These are phyloP conservation scores for Mythimna ferrago DNA, from an alignment of 2,888 invertebrate species.

Conservation along the genomic window DNA sequence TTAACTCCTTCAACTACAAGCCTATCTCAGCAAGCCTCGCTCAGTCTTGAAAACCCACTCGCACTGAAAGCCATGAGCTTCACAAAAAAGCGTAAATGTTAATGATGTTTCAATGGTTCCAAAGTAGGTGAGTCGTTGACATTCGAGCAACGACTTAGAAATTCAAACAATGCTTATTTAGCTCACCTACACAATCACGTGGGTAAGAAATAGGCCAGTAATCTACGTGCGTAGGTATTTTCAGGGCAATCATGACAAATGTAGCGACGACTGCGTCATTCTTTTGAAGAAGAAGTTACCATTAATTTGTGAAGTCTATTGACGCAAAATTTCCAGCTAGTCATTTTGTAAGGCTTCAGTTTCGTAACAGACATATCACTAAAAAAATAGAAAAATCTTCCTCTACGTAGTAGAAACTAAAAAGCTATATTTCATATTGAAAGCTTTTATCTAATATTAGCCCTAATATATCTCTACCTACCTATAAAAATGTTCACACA, in stretches of 20 bases:
- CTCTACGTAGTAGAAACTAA: constrained; percentile 29
- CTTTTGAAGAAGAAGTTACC: background rate
- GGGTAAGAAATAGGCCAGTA: background rate
- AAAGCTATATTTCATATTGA: constrained; percentile 9
- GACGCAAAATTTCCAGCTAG: background rate
- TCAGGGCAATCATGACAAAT: background rate
- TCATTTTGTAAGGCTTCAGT: too few relatives aligned
- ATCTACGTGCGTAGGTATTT: background rate
- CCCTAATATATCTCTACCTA: constrained; percentile 11
- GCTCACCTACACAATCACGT: constrained; percentile 8
- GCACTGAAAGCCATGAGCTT: background rate
- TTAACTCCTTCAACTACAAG: background rate
- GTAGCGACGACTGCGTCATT: background rate
- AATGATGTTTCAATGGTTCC: background rate
- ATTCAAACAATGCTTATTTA: constrained; percentile 5
- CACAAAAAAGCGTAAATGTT: background rate
- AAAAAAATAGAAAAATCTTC: background rate
- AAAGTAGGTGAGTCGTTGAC: constrained; percentile 2
- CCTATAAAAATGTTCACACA: constrained; percentile 33
- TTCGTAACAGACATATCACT: background rate
- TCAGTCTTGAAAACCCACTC: background rate
- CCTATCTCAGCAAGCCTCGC: background rate
- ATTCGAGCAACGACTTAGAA: background rate
- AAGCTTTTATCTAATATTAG: constrained; percentile 26
- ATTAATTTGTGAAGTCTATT: background rate